phyloP scores from a whole-genome alignment of 2,797 vertebrate genomes.

The Gadopsis bispinosus region DNA sequence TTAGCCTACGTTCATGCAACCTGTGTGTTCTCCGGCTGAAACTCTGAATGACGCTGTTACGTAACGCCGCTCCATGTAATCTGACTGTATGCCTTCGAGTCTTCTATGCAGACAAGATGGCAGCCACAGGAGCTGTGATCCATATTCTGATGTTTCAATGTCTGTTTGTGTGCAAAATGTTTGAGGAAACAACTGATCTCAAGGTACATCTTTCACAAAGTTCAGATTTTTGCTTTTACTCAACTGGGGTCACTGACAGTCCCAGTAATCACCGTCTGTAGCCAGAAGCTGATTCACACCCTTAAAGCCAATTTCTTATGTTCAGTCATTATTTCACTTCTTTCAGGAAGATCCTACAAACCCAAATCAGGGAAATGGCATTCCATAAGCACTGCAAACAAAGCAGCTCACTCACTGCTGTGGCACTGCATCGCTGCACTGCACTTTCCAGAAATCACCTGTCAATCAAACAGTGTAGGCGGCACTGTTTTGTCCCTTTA shows the following conservation, averaged over 20 bases:
- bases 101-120: constrained; percentile 13
- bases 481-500: constrained; percentile 40
- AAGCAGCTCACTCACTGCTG: constrained; percentile 26
- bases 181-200: constrained; percentile 15
- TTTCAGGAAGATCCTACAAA: not conserved
- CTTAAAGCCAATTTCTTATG: not conserved
- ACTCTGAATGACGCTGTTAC: constrained; percentile 52
- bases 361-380: not conserved
- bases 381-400: not conserved
- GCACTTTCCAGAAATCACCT: constrained; percentile 44
- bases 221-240: not conserved
- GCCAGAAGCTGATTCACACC: not conserved
- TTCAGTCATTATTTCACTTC: not conserved
- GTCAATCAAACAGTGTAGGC: constrained; percentile 61
- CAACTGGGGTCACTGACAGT: not conserved
- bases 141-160: constrained; percentile 22
- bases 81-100: constrained; percentile 19
- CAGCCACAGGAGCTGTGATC: constrained; percentile 49
- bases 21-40: constrained; percentile 42
- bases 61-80: constrained; percentile 47
- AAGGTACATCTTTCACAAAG: not conserved
- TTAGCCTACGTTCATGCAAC: constrained; percentile 40
- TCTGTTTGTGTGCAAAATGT: constrained; percentile 8
- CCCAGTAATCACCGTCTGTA: not conserved
- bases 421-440: constrained; percentile 17